Evolutionary conservation across 2,113 vertebrate genomes (phyloP).

Genomic region (Ia io): DNA sequence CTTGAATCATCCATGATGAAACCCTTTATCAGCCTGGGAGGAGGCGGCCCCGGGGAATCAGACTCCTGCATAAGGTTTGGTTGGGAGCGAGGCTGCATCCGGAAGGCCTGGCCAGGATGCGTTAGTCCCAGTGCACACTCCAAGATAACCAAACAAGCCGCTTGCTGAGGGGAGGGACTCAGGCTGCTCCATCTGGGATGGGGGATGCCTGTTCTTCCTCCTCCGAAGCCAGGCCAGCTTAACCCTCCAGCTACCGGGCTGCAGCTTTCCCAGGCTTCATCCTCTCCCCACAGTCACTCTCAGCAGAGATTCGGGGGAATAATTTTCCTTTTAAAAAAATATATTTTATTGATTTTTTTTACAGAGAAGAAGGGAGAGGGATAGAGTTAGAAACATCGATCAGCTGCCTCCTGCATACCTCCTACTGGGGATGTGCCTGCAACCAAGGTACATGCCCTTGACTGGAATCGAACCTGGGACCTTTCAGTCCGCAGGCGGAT

Average conservation of each 20-base stretch:
- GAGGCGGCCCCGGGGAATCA: conserved; percentile 10
- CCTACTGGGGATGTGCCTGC: too few relatives aligned
- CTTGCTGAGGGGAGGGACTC: not conserved
- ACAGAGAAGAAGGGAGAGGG: too few relatives aligned
- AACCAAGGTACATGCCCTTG: too few relatives aligned
- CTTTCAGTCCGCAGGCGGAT: too few relatives aligned
- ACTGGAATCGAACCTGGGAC: too few relatives aligned
- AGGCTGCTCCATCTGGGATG: conserved; percentile 28
- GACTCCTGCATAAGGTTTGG: conserved; percentile 29
- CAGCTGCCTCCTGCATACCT: too few relatives aligned
- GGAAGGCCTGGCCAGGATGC: conserved; percentile 60
- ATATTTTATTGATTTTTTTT: too few relatives aligned
- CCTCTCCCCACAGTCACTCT: not conserved
- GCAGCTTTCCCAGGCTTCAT: not conserved
- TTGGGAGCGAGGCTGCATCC: conserved; percentile 57
- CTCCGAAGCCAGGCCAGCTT: not conserved
- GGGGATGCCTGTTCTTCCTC: not conserved
- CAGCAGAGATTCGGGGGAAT: not conserved
- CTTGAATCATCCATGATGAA: conserved; percentile 54
- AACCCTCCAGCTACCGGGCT: not conserved
- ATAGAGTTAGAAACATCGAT: too few relatives aligned
- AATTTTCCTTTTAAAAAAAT: not conserved
- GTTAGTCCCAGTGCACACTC: conserved; percentile 28
- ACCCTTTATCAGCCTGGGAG: conserved; percentile 50
- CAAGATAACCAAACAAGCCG: conserved; percentile 69